phyloP scores from a whole-genome alignment of 1,140 invertebrate genomes.

The fruit fly (Drosophila melanogaster) region Release_6_plus_ISO1_MT NT_033779.5:13311001-13311500 shows the following conservation, averaged over 20 bases:
- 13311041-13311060: too few species aligned
- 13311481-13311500: conserved; percentile 42
- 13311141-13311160: conserved; percentile 22
- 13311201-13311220: conserved; percentile 45
- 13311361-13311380: conserved; percentile 70
- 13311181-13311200: conserved; percentile 50
- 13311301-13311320: not conserved
- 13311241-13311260: conserved; percentile 50
- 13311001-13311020: too few species aligned
- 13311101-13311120: conserved; percentile 7
- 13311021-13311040: too few species aligned
- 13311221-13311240: conserved; percentile 47
- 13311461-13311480: conserved; percentile 65
- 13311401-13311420: not conserved
- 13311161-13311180: conserved; percentile 51
- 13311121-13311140: conserved; percentile 21
- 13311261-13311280: conserved; percentile 44
- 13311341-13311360: conserved; percentile 27
- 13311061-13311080: not conserved
- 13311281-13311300: conserved; percentile 40
- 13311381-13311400: conserved; percentile 34
- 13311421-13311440: conserved; percentile 52
- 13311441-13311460: conserved; percentile 75
- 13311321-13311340: not conserved
- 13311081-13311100: conserved; percentile 1